Conservation (phyloP, 2,888 invertebrate genomes). For the Ormyrus pomaceus region DNA sequence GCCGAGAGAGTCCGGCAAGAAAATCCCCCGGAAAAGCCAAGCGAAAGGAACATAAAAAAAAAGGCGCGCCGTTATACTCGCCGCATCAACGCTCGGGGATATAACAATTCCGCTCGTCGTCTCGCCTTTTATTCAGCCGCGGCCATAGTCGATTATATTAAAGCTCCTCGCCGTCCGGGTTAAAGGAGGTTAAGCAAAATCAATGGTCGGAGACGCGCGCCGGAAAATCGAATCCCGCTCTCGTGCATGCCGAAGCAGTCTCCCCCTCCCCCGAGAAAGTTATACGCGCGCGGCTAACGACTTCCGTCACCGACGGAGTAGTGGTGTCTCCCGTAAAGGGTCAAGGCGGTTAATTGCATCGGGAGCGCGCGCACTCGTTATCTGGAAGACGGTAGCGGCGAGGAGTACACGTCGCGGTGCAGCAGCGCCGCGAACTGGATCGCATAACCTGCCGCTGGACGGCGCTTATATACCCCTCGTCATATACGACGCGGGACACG, state of each 20-base stretch:
- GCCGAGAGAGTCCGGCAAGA: too few species aligned
- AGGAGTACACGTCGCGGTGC: too few species aligned
- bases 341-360: conserved; percentile 65
- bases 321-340: conserved; percentile 60
- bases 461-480: too few species aligned
- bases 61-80: conserved; percentile 18
- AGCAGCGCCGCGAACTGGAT: too few species aligned
- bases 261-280: conserved; percentile 31
- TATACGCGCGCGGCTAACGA: conserved; percentile 52
- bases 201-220: conserved; percentile 37
- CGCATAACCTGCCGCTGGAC: too few species aligned
- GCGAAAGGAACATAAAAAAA: not conserved
- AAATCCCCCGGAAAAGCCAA: too few species aligned
- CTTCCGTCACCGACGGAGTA: conserved; percentile 41
- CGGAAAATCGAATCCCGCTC: conserved; percentile 43
- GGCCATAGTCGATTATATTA: not conserved
- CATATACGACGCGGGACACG: too few species aligned
- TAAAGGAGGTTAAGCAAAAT: conserved; percentile 44
- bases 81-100: not conserved
- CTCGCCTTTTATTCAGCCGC: not conserved
- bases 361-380: conserved; percentile 41
- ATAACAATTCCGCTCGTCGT: conserved; percentile 2
- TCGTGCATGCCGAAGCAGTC: conserved; percentile 36
- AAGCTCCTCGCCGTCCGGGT: conserved; percentile 16
- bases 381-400: not conserved